These are phyloP conservation scores for Pomacea maculata DNA, from an alignment of 1,140 invertebrate species.

Conservation along the genomic window DNA sequence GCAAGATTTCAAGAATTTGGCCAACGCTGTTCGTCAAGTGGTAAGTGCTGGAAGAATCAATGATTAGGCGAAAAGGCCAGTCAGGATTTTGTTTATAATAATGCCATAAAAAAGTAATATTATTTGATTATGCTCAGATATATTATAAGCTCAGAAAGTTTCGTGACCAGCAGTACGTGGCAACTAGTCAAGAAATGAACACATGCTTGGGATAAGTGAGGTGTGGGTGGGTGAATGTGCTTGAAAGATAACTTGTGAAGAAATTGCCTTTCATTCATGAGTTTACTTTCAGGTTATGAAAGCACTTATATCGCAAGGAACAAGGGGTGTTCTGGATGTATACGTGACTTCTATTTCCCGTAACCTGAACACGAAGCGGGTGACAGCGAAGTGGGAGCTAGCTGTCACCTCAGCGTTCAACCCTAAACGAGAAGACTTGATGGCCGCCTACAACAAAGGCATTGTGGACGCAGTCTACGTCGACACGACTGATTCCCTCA, in stretches of 20 bases:
- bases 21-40: background rate
- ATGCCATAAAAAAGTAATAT: background rate
- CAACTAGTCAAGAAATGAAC: background rate
- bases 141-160: background rate
- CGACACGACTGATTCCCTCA: constrained; percentile 9
- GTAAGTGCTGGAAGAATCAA: background rate
- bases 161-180: background rate
- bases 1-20: background rate
- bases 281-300: constrained; percentile 6
- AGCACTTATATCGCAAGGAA: background rate
- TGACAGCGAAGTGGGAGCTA: constrained; percentile 21
- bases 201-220: background rate
- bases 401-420: constrained; percentile 20
- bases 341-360: constrained; percentile 10
- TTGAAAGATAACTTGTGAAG: too few relatives aligned
- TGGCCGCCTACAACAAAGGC: constrained; percentile 23
- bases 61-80: background rate
- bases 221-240: too few relatives aligned
- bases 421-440: constrained; percentile 21
- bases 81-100: too few relatives aligned
- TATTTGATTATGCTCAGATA: background rate
- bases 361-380: background rate
- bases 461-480: constrained; percentile 11
- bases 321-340: constrained; percentile 17
- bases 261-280: too few relatives aligned